These are phyloP conservation scores for Augiades crinisus DNA, from an alignment of 2,888 invertebrate genomes.

Conservation along the genomic window DNA sequence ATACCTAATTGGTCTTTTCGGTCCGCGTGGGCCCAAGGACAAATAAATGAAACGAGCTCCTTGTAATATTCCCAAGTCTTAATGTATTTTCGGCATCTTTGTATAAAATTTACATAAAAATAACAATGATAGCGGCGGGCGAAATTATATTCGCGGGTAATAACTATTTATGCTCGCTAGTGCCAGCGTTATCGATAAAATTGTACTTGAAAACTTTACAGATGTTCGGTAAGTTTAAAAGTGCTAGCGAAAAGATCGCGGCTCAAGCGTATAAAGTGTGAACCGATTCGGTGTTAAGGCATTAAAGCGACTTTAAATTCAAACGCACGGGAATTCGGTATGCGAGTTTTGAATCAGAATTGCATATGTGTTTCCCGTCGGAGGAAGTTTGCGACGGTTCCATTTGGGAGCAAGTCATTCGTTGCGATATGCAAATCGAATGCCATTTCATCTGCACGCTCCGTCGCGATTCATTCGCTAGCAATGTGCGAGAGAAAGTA, in stretches of 20 bases:
- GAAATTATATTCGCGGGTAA: slow-evolving; percentile 18
- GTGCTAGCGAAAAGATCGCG: slow-evolving; percentile 7
- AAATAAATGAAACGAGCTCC: slow-evolving; percentile 20
- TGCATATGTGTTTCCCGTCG: neutral
- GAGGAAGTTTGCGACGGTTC: slow-evolving; percentile 4
- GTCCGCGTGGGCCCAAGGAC: slow-evolving; percentile 1
- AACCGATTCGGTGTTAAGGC: too few relatives aligned
- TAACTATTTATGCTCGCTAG: slow-evolving; percentile 2
- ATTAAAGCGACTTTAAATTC: neutral
- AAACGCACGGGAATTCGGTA: neutral
- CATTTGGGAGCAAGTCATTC: slow-evolving; percentile 2
- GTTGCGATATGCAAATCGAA: slow-evolving; percentile 11
- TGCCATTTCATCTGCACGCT: slow-evolving; percentile 14
- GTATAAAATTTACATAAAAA: slow-evolving; percentile 38
- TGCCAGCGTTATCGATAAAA: neutral
- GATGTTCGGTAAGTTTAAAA: neutral
- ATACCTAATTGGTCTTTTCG: slow-evolving; percentile 5
- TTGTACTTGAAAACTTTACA: slow-evolving; percentile 2
- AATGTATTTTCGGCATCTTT: slow-evolving; percentile 31
- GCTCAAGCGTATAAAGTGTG: neutral
- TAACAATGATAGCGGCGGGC: slow-evolving; percentile 29
- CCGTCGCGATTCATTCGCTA: slow-evolving; percentile 17
- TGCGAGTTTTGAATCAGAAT: slow-evolving; percentile 1
- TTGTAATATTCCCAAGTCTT: slow-evolving; percentile 15
- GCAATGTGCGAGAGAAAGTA: slow-evolving; percentile 20